Evolutionary conservation across 1,140 invertebrate genomes (phyloP).

Genomic region (Trichonephila clavata): DNA sequence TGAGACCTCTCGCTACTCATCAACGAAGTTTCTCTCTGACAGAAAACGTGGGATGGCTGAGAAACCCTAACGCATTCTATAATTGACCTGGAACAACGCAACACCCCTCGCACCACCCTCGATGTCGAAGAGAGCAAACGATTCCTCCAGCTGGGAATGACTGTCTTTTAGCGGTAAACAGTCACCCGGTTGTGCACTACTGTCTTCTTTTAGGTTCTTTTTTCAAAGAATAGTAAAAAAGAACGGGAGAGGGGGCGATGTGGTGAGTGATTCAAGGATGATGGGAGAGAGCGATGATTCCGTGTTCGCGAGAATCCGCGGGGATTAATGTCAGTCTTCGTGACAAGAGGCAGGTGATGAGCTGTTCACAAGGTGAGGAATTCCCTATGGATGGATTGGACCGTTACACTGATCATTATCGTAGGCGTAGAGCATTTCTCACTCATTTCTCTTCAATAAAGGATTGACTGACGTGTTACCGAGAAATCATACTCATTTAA

Average conservation of each 20-base stretch:
- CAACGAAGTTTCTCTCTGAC: conserved; percentile 32
- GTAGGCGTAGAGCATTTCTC: not conserved
- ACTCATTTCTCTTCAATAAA: not conserved
- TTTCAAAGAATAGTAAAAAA: not conserved
- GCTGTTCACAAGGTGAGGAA: conserved; percentile 71
- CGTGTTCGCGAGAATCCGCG: conserved; percentile 52
- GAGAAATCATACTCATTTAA: not conserved
- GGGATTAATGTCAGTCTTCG: conserved; percentile 57
- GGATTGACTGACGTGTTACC: not conserved
- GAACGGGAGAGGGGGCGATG: not conserved
- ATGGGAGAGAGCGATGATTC: conserved; percentile 41
- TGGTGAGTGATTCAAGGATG: conserved; percentile 55
- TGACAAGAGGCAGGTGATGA: conserved; percentile 61
- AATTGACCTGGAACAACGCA: conserved; percentile 67
- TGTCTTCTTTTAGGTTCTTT: conserved; percentile 40
- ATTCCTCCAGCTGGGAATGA: conserved; percentile 47
- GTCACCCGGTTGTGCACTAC: conserved; percentile 53
- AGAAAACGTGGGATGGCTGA: not conserved
- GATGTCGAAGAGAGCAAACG: conserved; percentile 7
- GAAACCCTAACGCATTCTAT: conserved; percentile 56
- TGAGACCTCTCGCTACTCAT: conserved; percentile 22
- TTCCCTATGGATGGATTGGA: not conserved
- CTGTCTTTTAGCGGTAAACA: conserved; percentile 67
- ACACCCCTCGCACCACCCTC: conserved; percentile 8
- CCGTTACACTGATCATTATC: conserved; percentile 29